phyloP scores from a whole-genome alignment of 2,113 vertebrate genomes.

The Tragelaphus strepsiceros region DNA sequence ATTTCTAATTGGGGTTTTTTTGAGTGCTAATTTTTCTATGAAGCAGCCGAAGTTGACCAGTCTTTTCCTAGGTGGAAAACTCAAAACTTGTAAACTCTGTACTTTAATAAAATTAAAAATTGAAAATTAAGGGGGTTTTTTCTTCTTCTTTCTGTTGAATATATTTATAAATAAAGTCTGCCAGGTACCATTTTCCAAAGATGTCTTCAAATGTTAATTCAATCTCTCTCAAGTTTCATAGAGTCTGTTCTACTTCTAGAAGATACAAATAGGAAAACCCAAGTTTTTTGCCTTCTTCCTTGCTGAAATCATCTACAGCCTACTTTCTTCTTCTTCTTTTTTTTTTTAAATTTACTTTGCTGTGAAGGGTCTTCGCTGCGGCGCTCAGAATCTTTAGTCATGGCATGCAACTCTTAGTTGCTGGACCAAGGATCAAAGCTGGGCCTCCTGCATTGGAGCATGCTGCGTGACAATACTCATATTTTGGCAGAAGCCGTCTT shows the following conservation, averaged over 20 bases:
- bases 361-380: neutral
- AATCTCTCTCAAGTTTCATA: neutral
- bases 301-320: neutral
- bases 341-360: neutral
- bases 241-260: neutral
- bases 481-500: neutral
- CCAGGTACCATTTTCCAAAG: neutral
- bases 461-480: neutral
- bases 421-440: neutral
- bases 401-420: neutral
- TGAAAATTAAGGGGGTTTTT: neutral
- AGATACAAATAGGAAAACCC: neutral
- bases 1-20: conserved; percentile 44
- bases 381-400: neutral
- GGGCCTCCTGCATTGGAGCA: neutral
- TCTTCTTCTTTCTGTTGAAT: neutral
- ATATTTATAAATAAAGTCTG: neutral
- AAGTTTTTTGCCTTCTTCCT: neutral
- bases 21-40: conserved; percentile 62
- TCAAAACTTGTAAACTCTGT: conserved; percentile 51
- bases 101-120: conserved; percentile 67
- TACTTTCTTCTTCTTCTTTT: neutral
- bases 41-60: conserved; percentile 35
- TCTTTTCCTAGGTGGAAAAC: conserved; percentile 54
- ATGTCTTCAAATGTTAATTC: neutral